phyloP scores from a whole-genome alignment of 2,888 invertebrate species.

The Apamea sordens region DNA sequence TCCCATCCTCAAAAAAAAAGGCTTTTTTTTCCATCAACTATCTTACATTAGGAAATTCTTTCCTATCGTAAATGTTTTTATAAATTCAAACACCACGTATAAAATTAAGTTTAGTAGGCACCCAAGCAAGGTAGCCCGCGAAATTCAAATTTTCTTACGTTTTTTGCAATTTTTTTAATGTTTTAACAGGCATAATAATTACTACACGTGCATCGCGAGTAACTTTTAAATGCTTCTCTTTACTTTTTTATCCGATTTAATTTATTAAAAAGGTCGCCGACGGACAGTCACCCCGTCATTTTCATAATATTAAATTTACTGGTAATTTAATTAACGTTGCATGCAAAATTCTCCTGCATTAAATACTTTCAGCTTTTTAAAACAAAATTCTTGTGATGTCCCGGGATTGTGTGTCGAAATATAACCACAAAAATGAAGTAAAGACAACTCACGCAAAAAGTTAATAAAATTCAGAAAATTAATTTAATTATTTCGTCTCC shows the following conservation, averaged over 20 bases:
- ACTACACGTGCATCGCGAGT: background rate
- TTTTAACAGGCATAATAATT: background rate
- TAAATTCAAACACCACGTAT: background rate
- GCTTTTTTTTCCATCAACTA: background rate
- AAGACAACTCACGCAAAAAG: background rate
- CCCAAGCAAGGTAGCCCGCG: too few relatives aligned
- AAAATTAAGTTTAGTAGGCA: background rate
- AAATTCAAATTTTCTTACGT: too few relatives aligned
- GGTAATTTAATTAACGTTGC: conserved; percentile 35
- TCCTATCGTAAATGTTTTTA: background rate
- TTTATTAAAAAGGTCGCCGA: conserved; percentile 25
- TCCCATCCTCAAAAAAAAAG: too few relatives aligned
- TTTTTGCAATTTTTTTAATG: too few relatives aligned
- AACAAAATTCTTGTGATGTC: conserved; percentile 3
- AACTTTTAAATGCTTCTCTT: background rate
- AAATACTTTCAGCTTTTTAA: conserved; percentile 15
- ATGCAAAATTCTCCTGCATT: conserved; percentile 15
- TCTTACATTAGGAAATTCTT: background rate
- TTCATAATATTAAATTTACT: conserved; percentile 35
- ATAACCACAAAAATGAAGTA: background rate
- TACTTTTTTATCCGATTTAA: background rate
- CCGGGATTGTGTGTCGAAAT: background rate
- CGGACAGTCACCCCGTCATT: conserved; percentile 22
- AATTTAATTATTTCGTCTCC: conserved; percentile 35
- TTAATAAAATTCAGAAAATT: conserved; percentile 20